Percentiles rank a stretch among this genome's conserved stretches.
phyloP scores from a whole-genome alignment of 2,888 invertebrate species.

The Merodon equestris region DNA sequence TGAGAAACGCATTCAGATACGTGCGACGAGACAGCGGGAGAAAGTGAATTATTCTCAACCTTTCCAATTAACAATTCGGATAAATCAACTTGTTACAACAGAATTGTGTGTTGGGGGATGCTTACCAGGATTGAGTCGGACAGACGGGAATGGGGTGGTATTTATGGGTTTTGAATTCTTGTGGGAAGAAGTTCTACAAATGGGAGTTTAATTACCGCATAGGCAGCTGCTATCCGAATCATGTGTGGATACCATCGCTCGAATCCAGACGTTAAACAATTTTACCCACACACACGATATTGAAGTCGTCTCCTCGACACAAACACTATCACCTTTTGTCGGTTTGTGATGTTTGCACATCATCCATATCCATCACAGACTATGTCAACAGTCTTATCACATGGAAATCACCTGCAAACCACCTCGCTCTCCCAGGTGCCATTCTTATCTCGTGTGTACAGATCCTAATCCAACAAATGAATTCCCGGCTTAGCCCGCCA shows the following conservation, averaged over 20 bases:
- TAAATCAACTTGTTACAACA: slow-evolving; percentile 62
- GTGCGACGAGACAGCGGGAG: slow-evolving; percentile 15
- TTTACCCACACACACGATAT: no score
- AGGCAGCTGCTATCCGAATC: no score
- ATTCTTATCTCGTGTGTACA: not conserved
- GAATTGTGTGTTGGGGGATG: slow-evolving; percentile 21
- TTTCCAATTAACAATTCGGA: slow-evolving; percentile 55
- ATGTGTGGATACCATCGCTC: no score
- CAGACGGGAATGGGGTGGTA: slow-evolving; percentile 40
- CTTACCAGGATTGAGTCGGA: slow-evolving; percentile 28
- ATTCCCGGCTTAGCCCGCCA: slow-evolving; percentile 32
- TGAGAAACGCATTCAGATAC: slow-evolving; percentile 53
- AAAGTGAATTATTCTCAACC: slow-evolving; percentile 32
- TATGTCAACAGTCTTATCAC: no score
- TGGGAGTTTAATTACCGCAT: slow-evolving; percentile 48
- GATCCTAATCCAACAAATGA: slow-evolving; percentile 46
- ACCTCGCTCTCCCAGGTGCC: not conserved
- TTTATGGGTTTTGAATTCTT: slow-evolving; percentile 52
- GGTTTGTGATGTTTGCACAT: no score
- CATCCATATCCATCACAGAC: no score
- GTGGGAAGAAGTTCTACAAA: slow-evolving; percentile 47
- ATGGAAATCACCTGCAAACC: slow-evolving; percentile 31
- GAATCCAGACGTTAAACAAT: no score
- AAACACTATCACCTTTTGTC: no score
- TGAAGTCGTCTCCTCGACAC: no score